Evolutionary conservation across 2,113 vertebrate species (phyloP).

Genomic region (Willisornis vidua): DNA sequence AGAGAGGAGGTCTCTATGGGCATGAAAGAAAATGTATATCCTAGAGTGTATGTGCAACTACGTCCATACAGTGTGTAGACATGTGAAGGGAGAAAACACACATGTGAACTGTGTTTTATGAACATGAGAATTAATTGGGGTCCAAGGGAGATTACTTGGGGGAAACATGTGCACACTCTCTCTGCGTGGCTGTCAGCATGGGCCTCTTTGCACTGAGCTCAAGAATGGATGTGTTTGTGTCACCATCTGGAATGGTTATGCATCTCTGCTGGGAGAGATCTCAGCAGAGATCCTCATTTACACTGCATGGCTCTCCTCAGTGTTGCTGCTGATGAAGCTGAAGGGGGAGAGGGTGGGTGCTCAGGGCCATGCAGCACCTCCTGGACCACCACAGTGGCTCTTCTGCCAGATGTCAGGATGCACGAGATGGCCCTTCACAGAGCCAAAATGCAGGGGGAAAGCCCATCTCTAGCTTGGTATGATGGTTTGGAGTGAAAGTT

Average conservation of each 20-base stretch:
- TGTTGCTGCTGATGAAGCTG: neutral
- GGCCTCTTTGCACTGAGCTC: accelerated
- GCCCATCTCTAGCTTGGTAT: neutral
- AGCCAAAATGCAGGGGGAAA: neutral
- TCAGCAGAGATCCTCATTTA: neutral
- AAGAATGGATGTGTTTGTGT: neutral
- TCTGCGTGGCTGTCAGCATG: accelerated
- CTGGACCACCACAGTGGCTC: accelerated
- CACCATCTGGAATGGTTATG: neutral
- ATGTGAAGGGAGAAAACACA: neutral
- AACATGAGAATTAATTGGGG: neutral
- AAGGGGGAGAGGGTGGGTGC: neutral
- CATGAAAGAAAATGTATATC: neutral
- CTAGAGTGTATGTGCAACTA: neutral
- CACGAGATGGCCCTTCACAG: accelerated
- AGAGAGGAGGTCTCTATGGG: neutral
- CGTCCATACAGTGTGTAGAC: neutral
- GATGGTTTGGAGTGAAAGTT: neutral
- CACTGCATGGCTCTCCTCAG: accelerated
- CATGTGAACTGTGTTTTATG: neutral
- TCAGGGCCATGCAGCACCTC: neutral
- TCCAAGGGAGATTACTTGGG: neutral
- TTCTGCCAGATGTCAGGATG: neutral
- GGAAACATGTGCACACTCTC: neutral
- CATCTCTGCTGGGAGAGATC: neutral